Evolutionary conservation across 2,797 vertebrate genomes (phyloP), one percentile per base, ranked within the genome.

Genomic region (Eleutherodactylus coqui): DNA sequence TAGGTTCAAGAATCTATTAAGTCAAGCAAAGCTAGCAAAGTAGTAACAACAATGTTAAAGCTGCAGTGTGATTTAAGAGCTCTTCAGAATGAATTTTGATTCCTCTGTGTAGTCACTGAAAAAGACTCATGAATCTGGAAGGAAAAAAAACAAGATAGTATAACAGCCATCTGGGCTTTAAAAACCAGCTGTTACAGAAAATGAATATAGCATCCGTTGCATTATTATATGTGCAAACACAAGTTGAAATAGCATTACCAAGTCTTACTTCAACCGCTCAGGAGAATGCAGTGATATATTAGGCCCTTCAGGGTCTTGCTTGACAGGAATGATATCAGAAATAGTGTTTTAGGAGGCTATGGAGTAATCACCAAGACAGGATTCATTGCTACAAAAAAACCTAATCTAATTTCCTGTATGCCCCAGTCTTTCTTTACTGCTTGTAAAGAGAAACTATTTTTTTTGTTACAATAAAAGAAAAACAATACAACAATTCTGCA

Each of bases 301-400:
- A 85, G 76, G 29, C 82, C 86, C 86, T 87, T 87, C 86, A 87
- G 86, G 86, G 86, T 87, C 70, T 75, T 80, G 36, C 69, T 81
- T 87, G 86, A 85, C 86, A 87, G 82, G 80, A 87, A 81, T 84
- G 86, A 87, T 87, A 87, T 87, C 82, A 84, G 82, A 85, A 85
- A 80, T 83, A 67, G 86, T 87, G 77, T 87, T 87, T 87, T 87
- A 84, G 82, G 70, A 85, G 82, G 70, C 82, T 81, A 77, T 78
- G 72, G 82, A 84, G 86, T 87, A 87, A 87, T 87, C 86, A 76
- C 82, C 69, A 87, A 76, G 86, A 70, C 79, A 87, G 76, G 82
- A 87, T 87, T 84, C 77, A 87, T 84, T 81, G 86, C 78, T 78
- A 81, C 82, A 79, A 87, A 75, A 82, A 87, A 81, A 84, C 32